Evolutionary conservation across 2,797 vertebrate species (phyloP), one percentile per base, ranked within the genome.

Genomic region (Semaprochilodus insignis): DNA sequence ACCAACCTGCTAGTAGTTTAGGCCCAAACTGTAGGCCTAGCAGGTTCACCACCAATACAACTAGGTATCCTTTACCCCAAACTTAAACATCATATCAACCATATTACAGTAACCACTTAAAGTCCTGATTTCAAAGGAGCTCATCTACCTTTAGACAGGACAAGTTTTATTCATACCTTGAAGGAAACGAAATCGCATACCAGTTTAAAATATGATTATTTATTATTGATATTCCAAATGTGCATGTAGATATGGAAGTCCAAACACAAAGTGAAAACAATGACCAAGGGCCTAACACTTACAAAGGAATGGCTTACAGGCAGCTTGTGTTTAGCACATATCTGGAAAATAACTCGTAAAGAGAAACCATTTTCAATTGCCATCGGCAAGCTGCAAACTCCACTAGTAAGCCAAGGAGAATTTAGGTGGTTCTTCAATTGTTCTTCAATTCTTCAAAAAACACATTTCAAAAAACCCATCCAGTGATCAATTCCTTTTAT

Each of bases 181-280:
- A 69, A 59, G 4, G 21, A 48, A 67, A 59, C 27, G 77, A 76
- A 92, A 88, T 23, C 51, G 74, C 75, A 63, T 80, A 83, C 75
- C 86, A 84, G 75, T 90, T 89, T 81, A 77, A 91, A 88, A 86
- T 73, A 78, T 63, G 63, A 74, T 83, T 92, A 84, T 92, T 94
- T 78, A 89, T 31, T 31, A 31, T 31, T 89, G 82, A 91, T 48
- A 90, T 88, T 90, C 91, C 91, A 92, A 86, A 62, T 81, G 84
- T 88, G 90, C 89, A 87, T 76, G 70, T 87, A 89, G 73, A 21
- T 27, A 44, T 36, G 69, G 44, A 67, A 48, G 84, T 83, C 54
- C 76, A 84, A 88, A 77, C 89, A 76, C 87, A 81, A 70, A 59
- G 72, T 25, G n/a, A 73, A 85, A 81, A 65, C 70, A 48, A 48